Evolutionary conservation across 2,797 vertebrate species (phyloP).

Genomic region (Paedocypris micromegethes): DNA sequence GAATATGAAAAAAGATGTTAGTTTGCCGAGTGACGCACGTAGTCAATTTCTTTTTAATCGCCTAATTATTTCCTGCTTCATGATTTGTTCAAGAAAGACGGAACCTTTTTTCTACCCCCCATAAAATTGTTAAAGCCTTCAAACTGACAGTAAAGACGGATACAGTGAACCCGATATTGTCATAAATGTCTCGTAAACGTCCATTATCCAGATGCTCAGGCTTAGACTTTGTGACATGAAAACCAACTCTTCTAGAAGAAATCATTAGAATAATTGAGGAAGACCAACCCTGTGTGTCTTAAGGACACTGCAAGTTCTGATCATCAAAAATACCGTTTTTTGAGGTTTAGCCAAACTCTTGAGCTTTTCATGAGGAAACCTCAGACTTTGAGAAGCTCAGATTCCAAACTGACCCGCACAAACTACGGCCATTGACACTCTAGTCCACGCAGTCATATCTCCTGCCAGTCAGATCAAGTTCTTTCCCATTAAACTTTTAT

Average conservation of each 20-base stretch:
- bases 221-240: conserved; percentile 5
- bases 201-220: conserved; percentile 1
- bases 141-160: neutral
- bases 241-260: conserved; percentile 10
- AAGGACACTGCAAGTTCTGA: conserved; percentile 1
- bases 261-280: conserved; percentile 18
- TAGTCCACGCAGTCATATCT: conserved; percentile 47
- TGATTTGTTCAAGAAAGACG: no score
- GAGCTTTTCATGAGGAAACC: conserved; percentile 5
- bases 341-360: neutral
- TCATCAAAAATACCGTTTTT: conserved; percentile 18
- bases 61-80: no score
- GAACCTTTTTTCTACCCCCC: no score
- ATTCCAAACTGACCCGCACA: conserved; percentile 1
- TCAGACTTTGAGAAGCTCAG: conserved; percentile 1
- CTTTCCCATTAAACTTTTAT: conserved; percentile 69
- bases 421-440: conserved; percentile 18
- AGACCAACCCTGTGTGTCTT: conserved; percentile 8
- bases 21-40: no score
- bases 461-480: conserved; percentile 54
- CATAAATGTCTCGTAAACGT: neutral
- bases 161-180: conserved; percentile 1
- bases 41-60: no score
- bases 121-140: neutral
- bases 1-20: no score